Evolutionary conservation across 2,888 invertebrate species (phyloP).

Genomic region (Mesorhabditis spiculigera): DNA sequence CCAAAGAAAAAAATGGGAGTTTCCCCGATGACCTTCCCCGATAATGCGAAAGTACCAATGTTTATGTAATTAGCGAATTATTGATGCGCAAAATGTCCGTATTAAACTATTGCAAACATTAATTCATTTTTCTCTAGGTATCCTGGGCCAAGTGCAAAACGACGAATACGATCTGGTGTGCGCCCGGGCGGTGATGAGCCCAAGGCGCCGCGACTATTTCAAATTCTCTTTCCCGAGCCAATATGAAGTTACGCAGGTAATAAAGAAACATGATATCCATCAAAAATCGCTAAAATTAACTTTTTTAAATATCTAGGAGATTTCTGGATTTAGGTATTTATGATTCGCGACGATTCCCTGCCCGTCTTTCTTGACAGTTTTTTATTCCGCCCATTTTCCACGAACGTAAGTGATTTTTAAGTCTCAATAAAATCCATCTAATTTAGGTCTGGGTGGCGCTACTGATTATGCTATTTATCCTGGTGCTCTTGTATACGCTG

Average conservation of each 20-base stretch:
- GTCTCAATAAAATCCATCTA: neutral
- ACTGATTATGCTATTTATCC: neutral
- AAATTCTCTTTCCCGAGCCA: neutral
- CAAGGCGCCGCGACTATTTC: neutral
- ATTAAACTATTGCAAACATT: neutral
- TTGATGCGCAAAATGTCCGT: too few relatives aligned
- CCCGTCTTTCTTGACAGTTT: constrained; percentile 1
- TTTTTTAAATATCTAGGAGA: too few relatives aligned
- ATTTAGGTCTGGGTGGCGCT: neutral
- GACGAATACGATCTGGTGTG: neutral
- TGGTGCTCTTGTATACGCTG: neutral
- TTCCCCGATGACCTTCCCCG: too few relatives aligned
- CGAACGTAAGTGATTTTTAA: neutral
- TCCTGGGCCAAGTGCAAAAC: neutral
- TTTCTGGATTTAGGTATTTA: neutral
- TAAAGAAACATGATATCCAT: too few relatives aligned
- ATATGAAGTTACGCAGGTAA: neutral
- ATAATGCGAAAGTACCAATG: too few relatives aligned
- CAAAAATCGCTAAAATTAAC: too few relatives aligned
- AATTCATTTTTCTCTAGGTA: neutral
- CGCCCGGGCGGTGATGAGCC: neutral
- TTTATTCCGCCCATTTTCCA: neutral
- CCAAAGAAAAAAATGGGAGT: too few relatives aligned
- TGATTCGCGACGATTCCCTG: constrained; percentile 4
- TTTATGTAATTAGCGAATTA: too few relatives aligned